Percentiles rank a stretch among this genome's conserved stretches.
Conservation (phyloP, 2,888 invertebrate genomes). For the Nysson spinosus region DNA sequence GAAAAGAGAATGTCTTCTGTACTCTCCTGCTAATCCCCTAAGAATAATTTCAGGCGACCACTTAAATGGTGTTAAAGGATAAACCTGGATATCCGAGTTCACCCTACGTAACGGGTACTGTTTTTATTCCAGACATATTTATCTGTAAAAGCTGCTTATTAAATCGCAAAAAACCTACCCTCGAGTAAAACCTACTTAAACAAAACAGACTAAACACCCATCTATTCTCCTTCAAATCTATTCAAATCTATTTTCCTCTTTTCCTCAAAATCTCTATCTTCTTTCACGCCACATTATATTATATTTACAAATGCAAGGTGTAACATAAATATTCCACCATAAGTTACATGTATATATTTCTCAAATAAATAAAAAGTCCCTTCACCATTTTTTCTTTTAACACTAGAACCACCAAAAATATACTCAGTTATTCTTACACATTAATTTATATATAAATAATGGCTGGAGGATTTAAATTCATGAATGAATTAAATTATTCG, state of each 20-base stretch:
- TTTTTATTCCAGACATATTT: constrained; percentile 30
- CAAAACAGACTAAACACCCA: too few relatives aligned
- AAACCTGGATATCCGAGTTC: constrained; percentile 13
- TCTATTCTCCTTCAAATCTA: too few relatives aligned
- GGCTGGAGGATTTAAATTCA: too few relatives aligned
- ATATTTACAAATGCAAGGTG: too few relatives aligned
- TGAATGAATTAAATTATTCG: too few relatives aligned
- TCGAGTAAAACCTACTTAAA: not conserved
- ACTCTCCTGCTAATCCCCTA: constrained; percentile 27
- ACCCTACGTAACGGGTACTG: not conserved
- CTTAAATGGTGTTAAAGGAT: constrained; percentile 42
- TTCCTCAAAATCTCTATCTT: too few relatives aligned
- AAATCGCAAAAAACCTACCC: constrained; percentile 1
- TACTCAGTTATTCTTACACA: too few relatives aligned
- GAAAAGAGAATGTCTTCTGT: constrained; percentile 2
- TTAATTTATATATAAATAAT: too few relatives aligned
- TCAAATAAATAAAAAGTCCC: not conserved
- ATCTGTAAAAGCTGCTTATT: constrained; percentile 32
- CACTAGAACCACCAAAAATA: too few relatives aligned
- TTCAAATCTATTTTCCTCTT: too few relatives aligned
- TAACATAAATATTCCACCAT: not conserved
- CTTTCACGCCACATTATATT: too few relatives aligned
- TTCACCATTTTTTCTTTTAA: too few relatives aligned
- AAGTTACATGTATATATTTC: not conserved
- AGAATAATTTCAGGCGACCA: constrained; percentile 43